These are phyloP conservation scores for Campylorhamphus procurvoides DNA, from an alignment of 2,113 vertebrate species.

Conservation along the genomic window DNA sequence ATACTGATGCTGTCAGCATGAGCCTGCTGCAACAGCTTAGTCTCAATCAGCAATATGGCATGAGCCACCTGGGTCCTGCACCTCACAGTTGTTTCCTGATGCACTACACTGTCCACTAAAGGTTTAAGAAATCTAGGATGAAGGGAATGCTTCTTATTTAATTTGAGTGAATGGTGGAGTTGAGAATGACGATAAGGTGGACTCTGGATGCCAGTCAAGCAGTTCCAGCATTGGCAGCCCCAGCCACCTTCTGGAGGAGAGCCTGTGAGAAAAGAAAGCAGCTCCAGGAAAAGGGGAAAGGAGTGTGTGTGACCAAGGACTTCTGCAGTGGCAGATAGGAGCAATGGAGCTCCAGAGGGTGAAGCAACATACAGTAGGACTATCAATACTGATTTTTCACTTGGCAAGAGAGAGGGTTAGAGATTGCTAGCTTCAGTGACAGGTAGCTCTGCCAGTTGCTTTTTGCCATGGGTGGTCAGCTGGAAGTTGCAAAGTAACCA, in stretches of 20 bases:
- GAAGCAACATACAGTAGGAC: not conserved
- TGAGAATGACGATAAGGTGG: not conserved
- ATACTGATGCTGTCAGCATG: not conserved
- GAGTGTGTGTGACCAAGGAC: fast-evolving
- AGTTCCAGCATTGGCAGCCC: not conserved
- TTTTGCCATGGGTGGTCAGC: not conserved
- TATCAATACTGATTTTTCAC: not conserved
- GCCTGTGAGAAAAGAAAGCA: not conserved
- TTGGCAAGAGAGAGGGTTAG: not conserved
- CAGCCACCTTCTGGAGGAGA: not conserved
- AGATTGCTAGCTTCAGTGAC: not conserved
- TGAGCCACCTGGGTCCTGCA: not conserved
- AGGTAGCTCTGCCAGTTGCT: not conserved
- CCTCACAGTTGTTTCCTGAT: not conserved
- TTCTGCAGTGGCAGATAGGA: not conserved
- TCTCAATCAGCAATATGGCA: not conserved
- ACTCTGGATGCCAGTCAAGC: not conserved
- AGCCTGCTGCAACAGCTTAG: not conserved
- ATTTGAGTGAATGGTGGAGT: not conserved
- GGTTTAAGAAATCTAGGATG: not conserved
- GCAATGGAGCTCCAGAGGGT: not conserved
- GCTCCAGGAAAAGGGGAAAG: not conserved
- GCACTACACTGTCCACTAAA: not conserved
- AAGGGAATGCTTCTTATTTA: not conserved
- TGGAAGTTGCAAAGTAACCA: not conserved